Evolutionary conservation across 2,888 invertebrate species (phyloP).

Genomic region (Polietes domitor): DNA sequence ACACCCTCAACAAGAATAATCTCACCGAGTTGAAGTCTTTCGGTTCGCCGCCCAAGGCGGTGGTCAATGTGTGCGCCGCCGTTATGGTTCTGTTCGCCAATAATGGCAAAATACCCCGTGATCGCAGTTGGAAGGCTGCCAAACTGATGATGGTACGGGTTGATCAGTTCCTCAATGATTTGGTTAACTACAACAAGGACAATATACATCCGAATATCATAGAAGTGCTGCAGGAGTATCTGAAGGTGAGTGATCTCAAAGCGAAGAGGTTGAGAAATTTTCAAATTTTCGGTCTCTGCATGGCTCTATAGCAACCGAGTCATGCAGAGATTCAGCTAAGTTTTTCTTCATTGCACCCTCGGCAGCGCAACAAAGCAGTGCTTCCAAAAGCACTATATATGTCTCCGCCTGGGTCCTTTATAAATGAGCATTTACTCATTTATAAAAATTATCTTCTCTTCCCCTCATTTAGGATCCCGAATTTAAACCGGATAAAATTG

Average conservation of each 20-base stretch:
- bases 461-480: slow-evolving; percentile 83
- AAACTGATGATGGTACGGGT: slow-evolving; percentile 95
- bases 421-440: no score
- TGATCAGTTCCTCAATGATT: slow-evolving; percentile 91
- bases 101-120: slow-evolving; percentile 93
- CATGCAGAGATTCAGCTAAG: no score
- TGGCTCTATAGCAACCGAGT: no score
- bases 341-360: no score
- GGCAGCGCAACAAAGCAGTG: no score
- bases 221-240: slow-evolving; percentile 85
- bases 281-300: no score
- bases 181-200: slow-evolving; percentile 95
- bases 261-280: background rate
- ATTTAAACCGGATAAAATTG: slow-evolving; percentile 92
- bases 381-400: no score
- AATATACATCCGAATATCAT: slow-evolving; percentile 94
- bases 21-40: slow-evolving; percentile 97
- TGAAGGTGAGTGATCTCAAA: slow-evolving; percentile 71
- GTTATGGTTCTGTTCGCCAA: slow-evolving; percentile 92
- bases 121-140: slow-evolving; percentile 96
- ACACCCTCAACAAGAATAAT: slow-evolving; percentile 97
- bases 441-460: no score
- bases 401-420: no score
- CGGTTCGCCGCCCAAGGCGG: slow-evolving; percentile 95
- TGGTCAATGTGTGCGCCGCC: slow-evolving; percentile 92